Evolutionary conservation across 2,113 vertebrate species (phyloP), one percentile per base, ranked within the genome.

Genomic region (Cnemophilus loriae): DNA sequence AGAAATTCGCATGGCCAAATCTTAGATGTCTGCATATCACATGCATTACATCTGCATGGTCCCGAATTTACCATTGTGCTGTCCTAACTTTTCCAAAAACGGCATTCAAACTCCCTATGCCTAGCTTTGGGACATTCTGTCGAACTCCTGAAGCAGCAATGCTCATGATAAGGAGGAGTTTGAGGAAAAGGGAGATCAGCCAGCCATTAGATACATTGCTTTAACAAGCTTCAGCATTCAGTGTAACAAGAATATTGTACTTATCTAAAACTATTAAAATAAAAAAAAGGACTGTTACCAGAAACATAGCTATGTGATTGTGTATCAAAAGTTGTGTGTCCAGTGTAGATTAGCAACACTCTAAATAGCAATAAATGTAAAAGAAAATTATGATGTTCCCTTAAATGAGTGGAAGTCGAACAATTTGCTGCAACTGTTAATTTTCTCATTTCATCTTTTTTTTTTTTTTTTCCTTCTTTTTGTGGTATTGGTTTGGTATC

Each of bases 141-240:
- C 7, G 3, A 59, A 16, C 8, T 61, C 27, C 30, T 68, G 33
- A 35, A 61, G 33, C 7, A 74, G 23, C 7, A 82, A 44, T 3
- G 8, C 2, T 16, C 8, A 17, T 33, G 0, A 1, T 21, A 23
- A 79, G 16, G 21, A 39, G 3, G 16, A 39, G 3, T 39, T 18
- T 68, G 37, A 87, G 18, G 24, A 52, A 60, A 64, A 37, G 2
- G 16, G 23, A 49, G 11, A 46, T 32, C 26, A 61, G 3, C 1
- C 16, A 63, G 15, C 21, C 3, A 24, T 71, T 60, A 46, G 3
- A 56, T 53, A 20, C 2, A 32, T 1, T 78, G 12, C 63, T 81
- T 86, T n/a, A 76, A 61, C 7, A 37, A 37, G 13, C n/a, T 79
- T 73, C 15, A 11, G 16, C 15, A 13, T 8, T 46, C 27, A 19